Conservation (phyloP, 23 tunicate species). For the Ciona savignyi region DNA sequence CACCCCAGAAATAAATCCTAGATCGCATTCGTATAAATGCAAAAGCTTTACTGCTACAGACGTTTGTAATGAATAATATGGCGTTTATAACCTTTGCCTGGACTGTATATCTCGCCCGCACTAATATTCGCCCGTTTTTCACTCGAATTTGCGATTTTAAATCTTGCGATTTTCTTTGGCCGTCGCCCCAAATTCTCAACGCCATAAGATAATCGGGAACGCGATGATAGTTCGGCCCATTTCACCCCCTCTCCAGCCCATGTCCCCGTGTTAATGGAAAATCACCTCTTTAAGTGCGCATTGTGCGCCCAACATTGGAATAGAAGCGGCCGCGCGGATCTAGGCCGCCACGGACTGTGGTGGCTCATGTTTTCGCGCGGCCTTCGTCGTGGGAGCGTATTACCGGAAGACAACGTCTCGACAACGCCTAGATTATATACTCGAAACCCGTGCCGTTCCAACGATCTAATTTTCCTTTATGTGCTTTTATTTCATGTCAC, state of each 20-base stretch:
- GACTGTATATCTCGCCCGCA: no score
- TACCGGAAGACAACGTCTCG: background rate
- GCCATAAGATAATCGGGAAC: background rate
- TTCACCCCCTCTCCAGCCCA: background rate
- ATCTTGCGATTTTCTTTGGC: no score
- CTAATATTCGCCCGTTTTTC: no score
- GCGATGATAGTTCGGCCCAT: background rate
- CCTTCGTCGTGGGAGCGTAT: background rate
- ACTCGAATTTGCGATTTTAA: no score
- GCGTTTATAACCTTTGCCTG: no score
- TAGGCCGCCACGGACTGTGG: background rate
- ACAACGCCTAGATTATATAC: background rate
- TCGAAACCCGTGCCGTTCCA: background rate
- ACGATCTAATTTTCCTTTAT: background rate
- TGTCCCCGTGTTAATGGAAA: background rate
- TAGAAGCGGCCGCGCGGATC: background rate
- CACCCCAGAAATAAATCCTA: no score
- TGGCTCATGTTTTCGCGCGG: background rate
- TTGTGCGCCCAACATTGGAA: conserved; percentile 1
- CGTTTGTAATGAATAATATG: no score
- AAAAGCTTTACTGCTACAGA: no score
- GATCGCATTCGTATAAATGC: no score
- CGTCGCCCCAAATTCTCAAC: background rate
- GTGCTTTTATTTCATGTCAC: conserved; percentile 36
- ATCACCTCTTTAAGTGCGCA: background rate